Evolutionary conservation across 2,888 invertebrate species (phyloP).

Genomic region (Rhingia rostrata): DNA sequence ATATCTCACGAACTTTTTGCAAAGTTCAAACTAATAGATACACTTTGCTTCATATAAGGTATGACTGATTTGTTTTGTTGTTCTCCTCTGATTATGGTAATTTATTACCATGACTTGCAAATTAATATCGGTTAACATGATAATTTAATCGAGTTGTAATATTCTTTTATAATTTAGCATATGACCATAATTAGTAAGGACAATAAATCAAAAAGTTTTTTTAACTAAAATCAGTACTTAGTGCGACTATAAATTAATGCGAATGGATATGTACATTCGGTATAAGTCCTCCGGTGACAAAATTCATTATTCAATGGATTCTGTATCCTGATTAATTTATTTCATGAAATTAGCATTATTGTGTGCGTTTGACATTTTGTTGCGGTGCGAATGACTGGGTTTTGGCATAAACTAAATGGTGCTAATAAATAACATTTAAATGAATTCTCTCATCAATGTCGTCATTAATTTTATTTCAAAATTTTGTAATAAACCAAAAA

Average conservation of each 20-base stretch:
- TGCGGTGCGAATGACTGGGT: not conserved
- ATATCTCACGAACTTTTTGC: not conserved
- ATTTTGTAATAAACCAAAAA: not conserved
- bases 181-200: too few species aligned
- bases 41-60: not conserved
- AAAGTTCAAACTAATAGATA: not conserved
- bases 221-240: not conserved
- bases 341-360: not conserved
- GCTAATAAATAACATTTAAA: not conserved
- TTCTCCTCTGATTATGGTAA: not conserved
- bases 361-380: not conserved
- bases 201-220: too few species aligned
- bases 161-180: too few species aligned
- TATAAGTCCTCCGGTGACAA: not conserved
- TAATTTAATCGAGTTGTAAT: not conserved
- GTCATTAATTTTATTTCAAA: conserved; percentile 1
- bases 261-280: conserved; percentile 1
- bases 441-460: not conserved
- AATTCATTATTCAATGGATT: not conserved
- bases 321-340: conserved; percentile 2
- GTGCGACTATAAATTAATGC: conserved; percentile 1
- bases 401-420: not conserved
- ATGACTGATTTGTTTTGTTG: not conserved
- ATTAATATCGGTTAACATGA: conserved; percentile 17
- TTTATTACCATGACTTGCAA: conserved; percentile 4